These are phyloP conservation scores for Brachymystax lenok DNA, from an alignment of 2,797 vertebrate genomes.

Conservation along the genomic window DNA sequence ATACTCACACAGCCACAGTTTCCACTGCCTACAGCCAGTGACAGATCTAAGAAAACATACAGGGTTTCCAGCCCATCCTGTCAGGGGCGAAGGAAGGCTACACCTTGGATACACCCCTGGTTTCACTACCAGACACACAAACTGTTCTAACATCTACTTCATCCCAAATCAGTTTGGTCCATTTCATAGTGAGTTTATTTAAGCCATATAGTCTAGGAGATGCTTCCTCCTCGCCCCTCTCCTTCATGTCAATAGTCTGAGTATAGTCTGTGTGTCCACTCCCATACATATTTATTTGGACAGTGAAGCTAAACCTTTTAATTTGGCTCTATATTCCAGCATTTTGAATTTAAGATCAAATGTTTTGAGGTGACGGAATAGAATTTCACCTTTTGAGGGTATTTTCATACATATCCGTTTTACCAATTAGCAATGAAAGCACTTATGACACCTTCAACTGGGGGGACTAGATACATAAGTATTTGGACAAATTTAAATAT, in stretches of 20 bases:
- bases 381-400: too few species aligned
- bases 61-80: conserved; percentile 38
- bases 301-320: too few species aligned
- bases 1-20: conserved; percentile 28
- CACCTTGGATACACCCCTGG: not conserved
- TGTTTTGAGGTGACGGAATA: too few species aligned
- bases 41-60: not conserved
- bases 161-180: conserved; percentile 67
- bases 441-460: too few species aligned
- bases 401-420: too few species aligned
- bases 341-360: too few species aligned
- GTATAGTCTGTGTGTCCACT: not conserved
- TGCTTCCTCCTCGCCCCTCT: not conserved
- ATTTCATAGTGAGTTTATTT: conserved; percentile 33
- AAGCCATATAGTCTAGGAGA: not conserved
- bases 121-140: not conserved
- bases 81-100: conserved; percentile 17
- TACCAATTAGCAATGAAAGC: too few species aligned
- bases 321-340: too few species aligned
- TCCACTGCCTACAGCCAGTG: conserved; percentile 12
- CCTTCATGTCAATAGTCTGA: not conserved
- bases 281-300: too few species aligned
- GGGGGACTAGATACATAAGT: too few species aligned
- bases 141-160: not conserved
- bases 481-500: too few species aligned